Evolutionary conservation across 35 echinoderm and acorn worm species (phyloP), one percentile per base, ranked within the genome.

Genomic region (Apostichopus japonicus): DNA sequence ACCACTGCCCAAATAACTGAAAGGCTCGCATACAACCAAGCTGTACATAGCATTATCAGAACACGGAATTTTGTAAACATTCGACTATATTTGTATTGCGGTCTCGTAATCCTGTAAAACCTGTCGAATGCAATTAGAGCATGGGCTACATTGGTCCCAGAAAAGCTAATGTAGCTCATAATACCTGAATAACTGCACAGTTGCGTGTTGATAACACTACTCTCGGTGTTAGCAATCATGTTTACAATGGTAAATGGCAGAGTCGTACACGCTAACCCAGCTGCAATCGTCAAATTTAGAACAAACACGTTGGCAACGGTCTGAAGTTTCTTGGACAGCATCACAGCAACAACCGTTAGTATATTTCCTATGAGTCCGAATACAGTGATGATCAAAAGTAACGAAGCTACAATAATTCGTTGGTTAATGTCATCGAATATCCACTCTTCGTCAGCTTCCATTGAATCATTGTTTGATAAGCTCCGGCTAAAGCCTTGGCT

Each of bases 261-360:
- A 51, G 90, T 78, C 17, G 76, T 14, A 53, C 90, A 91, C 52
- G 71, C 13, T 58, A 91, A 55, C 8, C 17, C 72, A 33, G 52
- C 90, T 6, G 90, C 90, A 16, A 91, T 79, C 19, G 90, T 59
- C 77, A 91, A 58, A 79, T 91, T 91, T 33, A 91, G 25, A 51
- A 91, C 90, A 72, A 91, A 91, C 53, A 79, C 77, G 58, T 91
- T 91, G 6, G 90, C 77, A 16, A 59, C 52, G 17, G 90, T 91
- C 22, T 91, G 90, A 24, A 91, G n/a, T 24, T 91, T 91, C 23
- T 79, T 77, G 52, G 90, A 91, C 17, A 91, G 24, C 11, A 24
- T 10, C 7, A 91, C 90, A 10, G 90, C 90, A 17, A 79, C 52
- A 24, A 91, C 56, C 15, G 76, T 79, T 56, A 58, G 17, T 24